Evolutionary conservation across 2,888 invertebrate genomes (phyloP).

Genomic region (Ptychoptera contaminata): DNA sequence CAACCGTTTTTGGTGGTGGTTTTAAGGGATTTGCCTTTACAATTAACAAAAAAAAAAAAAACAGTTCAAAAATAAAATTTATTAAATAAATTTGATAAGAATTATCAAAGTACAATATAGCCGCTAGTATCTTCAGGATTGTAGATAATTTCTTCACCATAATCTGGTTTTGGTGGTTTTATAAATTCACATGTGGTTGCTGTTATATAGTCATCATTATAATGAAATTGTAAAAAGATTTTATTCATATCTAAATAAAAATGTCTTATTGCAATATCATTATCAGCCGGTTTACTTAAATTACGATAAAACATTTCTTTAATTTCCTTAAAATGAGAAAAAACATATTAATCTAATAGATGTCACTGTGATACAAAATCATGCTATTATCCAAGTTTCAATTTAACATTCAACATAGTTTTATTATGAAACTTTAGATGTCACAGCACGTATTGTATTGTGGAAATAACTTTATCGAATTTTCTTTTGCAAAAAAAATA

Average conservation of each 20-base stretch:
- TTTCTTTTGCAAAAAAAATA: neutral
- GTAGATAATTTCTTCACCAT: conserved; percentile 48
- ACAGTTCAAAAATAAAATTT: conserved; percentile 6
- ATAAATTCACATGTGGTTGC: conserved; percentile 40
- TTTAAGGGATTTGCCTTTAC: conserved; percentile 44
- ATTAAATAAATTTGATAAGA: neutral
- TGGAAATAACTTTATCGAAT: no score
- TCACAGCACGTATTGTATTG: neutral
- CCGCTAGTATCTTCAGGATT: conserved; percentile 46
- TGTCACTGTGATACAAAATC: neutral
- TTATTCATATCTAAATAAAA: conserved; percentile 43
- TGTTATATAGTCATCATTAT: conserved; percentile 23
- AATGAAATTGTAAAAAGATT: conserved; percentile 28
- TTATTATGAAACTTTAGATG: neutral
- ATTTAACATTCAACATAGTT: neutral
- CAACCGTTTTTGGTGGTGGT: conserved; percentile 40
- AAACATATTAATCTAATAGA: no score
- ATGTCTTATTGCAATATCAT: conserved; percentile 47
- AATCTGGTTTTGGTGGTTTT: conserved; percentile 54
- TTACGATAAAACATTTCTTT: conserved; percentile 48
- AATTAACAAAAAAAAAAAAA: neutral
- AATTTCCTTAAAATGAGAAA: conserved; percentile 31
- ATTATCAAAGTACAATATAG: conserved; percentile 40
- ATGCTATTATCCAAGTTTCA: neutral
- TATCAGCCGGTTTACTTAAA: conserved; percentile 34